Percentiles rank a stretch among this genome's conserved stretches.
Evolutionary conservation across 1,140 invertebrate genomes (phyloP).

Genomic region (Chelonus insularis): DNA sequence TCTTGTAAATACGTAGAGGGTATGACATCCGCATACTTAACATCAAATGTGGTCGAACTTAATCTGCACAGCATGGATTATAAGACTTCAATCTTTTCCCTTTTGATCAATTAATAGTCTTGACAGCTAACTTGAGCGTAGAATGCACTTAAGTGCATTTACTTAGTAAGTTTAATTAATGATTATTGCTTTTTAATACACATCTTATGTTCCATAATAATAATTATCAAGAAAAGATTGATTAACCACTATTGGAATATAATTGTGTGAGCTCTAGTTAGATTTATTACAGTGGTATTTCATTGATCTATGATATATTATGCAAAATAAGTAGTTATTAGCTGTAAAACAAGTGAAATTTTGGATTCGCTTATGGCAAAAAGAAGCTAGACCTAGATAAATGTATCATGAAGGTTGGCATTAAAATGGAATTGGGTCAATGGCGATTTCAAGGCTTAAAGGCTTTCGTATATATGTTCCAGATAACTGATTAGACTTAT

Average conservation of each 20-base stretch:
- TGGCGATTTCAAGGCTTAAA: slow-evolving; percentile 45
- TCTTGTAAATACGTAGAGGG: background rate
- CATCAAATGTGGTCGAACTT: background rate
- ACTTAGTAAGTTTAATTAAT: background rate
- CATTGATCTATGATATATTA: no score
- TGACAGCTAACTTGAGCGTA: background rate
- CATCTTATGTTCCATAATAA: no score
- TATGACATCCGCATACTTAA: background rate
- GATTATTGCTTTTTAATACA: background rate
- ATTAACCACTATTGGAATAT: no score
- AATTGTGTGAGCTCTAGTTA: no score
- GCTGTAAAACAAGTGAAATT: no score
- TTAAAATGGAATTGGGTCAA: slow-evolving; percentile 50
- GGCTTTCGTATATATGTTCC: slow-evolving; percentile 38
- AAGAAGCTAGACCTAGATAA: slow-evolving; percentile 31
- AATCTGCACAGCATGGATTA: background rate
- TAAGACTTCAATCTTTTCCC: background rate
- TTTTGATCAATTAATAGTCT: background rate
- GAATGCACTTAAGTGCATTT: background rate
- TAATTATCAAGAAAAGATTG: no score
- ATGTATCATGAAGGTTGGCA: slow-evolving; percentile 33
- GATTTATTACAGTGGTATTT: no score
- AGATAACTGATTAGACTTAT: slow-evolving; percentile 38
- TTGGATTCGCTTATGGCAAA: no score
- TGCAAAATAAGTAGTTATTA: no score